Base-by-base conservation (phyloP, 2,888 invertebrate genomes). In the Drosophila prostipennis region DNA sequence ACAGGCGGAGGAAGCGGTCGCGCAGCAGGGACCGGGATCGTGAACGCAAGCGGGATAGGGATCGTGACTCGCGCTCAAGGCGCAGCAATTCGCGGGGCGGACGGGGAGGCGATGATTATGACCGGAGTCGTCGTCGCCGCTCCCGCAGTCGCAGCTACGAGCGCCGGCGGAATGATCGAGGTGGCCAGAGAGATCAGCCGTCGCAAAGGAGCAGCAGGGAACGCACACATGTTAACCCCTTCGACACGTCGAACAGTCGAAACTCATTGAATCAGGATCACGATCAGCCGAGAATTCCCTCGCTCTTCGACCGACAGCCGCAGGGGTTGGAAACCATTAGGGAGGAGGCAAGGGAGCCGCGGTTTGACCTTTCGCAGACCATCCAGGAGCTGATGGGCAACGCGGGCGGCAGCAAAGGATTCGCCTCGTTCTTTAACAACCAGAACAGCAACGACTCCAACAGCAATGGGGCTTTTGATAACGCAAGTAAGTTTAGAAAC, bases 51-150 rank as follows among this genome's bases (percentile, higher is more conserved):
- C 83, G 84, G 3, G 87, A 90, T 13, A 75, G 93, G 79, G 63
- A 91, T 90, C 79, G 93, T 87, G 72, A 93, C 89, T 80, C 93
- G 74, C 90, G 93, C 92, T 92, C 91, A 92, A 93, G 92, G 92
- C 93, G 94, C 92, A 85, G 91, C 87, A 71, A 86, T 87, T 87
- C 91, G 2, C 89, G 89, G 4, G 72, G 92, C 80, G 87, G 77
- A 13, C 61, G 91, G 87, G 85, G 92, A 6, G 26, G 26, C 82
- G 73, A 92, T 89, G 88, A 89, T 7, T 80, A 78, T 26, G 88
- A 89, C 32, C 77, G 86, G 14, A 83, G 63, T 56, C 81, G 90
- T 0, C 74, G 89, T 13, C 78, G 86, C n/a, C 89, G 91, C 8
- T 82, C 90, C 0, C 79, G 81, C 4, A 89, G 90, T 43, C 89